Conservation (phyloP, 2,797 vertebrate species). For the Acridotheres tristis region DNA sequence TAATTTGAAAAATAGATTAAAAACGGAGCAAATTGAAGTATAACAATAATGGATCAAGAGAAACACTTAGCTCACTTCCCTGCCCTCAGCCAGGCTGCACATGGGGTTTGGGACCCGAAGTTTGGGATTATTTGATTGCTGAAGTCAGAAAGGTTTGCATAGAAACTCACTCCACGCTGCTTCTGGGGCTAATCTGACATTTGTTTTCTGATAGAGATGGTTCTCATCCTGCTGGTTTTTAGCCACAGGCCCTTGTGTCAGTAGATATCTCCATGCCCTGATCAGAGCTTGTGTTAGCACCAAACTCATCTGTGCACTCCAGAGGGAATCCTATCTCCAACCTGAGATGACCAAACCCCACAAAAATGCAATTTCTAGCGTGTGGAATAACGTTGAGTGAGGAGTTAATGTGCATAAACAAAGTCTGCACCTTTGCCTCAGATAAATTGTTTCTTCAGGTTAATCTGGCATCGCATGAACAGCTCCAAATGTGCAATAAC, state of each 20-base stretch:
- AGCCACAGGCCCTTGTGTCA: background rate
- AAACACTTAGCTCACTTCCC: conserved; percentile 64
- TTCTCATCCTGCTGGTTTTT: background rate
- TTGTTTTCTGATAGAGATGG: background rate
- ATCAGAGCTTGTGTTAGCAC: background rate
- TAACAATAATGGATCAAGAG: conserved; percentile 42
- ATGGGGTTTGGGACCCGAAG: background rate
- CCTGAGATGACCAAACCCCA: background rate
- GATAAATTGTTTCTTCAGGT: background rate
- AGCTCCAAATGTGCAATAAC: conserved; percentile 1
- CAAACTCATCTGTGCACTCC: background rate
- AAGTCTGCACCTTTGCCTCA: background rate
- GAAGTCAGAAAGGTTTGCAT: conserved; percentile 4
- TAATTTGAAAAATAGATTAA: conserved; percentile 15
- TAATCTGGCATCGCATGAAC: background rate
- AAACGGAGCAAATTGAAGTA: background rate
- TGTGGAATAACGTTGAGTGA: background rate
- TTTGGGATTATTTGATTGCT: background rate
- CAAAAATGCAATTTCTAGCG: background rate
- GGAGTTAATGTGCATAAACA: background rate
- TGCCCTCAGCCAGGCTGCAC: background rate
- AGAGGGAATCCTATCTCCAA: background rate
- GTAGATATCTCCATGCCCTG: background rate
- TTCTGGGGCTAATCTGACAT: background rate
- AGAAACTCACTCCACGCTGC: background rate